phyloP scores from a whole-genome alignment of 2,113 vertebrate genomes.

The Lamprologus ornatipinnis region DNA sequence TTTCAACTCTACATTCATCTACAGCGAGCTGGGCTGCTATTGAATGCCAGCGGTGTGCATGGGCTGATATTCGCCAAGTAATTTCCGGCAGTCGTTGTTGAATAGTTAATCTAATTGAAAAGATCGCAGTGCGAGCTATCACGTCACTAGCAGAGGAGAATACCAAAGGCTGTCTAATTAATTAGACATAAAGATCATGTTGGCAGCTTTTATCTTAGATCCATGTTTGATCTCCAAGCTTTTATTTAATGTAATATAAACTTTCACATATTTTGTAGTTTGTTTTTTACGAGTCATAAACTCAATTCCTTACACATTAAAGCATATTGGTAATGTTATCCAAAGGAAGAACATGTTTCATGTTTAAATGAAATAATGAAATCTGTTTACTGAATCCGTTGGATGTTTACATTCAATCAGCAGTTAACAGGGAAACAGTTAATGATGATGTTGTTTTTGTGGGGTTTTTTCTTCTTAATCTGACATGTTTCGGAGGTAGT shows the following conservation, averaged over 20 bases:
- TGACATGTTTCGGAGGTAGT: not conserved
- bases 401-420: not conserved
- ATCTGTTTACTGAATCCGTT: not conserved
- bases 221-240: not conserved
- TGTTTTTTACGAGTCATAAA: not conserved
- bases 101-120: not conserved
- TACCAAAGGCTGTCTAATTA: not conserved
- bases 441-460: not conserved
- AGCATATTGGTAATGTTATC: not conserved
- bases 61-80: not conserved
- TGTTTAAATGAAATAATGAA: not conserved
- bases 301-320: not conserved
- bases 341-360: not conserved
- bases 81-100: not conserved
- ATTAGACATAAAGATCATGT: not conserved
- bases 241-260: not conserved
- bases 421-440: not conserved
- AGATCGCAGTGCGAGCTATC: not conserved
- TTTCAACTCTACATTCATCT: not conserved
- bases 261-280: not conserved
- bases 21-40: not conserved
- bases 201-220: not conserved
- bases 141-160: not conserved
- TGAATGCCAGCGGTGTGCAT: not conserved
- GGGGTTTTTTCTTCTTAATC: fast-evolving